Base-by-base conservation (phyloP, 2,797 vertebrate species). In the Falco naumanni region DNA sequence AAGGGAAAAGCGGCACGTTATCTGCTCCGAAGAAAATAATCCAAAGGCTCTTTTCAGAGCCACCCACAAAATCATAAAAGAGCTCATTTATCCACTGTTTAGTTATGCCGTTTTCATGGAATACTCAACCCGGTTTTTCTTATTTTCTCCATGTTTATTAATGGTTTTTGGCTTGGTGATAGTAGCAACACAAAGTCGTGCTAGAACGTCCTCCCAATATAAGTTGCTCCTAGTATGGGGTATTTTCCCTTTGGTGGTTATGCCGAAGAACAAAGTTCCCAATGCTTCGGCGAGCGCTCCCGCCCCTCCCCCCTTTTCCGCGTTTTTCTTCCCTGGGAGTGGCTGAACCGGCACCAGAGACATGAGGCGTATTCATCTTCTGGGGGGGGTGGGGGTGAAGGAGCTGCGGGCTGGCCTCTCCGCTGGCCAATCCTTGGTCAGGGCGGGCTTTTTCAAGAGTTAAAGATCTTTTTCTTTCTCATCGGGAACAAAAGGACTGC, bases 31-130 rank as follows among this genome's bases (percentile, higher is more conserved):
- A 45, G 3, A 57, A 63, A 5, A 53, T 25, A 72, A 76, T 21
- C 16, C 53, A 94, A 96, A 95, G 91, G 95, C 93, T 96, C 95
- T 96, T 96, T 94, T 96, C 14, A 96, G 93, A 94, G 95, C 91
- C 93, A 53, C 82, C 79, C 87, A 82, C 54, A 19, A 41, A 3
- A 24, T 92, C 94, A 11, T 65, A 59, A 54, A 3, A 70, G 94
- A 72, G 94, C 89, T 74, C 5, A 31, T 4, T 76, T 90, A 76
- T 8, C n/a, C 0, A 0, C 18, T 6, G 0, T 10, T 3, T 1
- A 12, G 1, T 10, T 16, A 25, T 0, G 0, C 0, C 0, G 0
- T 3, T 41, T 34, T 14, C 7, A 90, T 31, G 4, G 81, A 94
- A 5, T 71, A 94, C 53, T 93, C 45, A 24, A 75, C 3, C 4